A percentile compares a stretch with the other conserved stretches of the same genome.
These are phyloP conservation scores for Lasiurus borealis DNA, from an alignment of 2,113 vertebrate genomes.

Conservation along the genomic window DNA sequence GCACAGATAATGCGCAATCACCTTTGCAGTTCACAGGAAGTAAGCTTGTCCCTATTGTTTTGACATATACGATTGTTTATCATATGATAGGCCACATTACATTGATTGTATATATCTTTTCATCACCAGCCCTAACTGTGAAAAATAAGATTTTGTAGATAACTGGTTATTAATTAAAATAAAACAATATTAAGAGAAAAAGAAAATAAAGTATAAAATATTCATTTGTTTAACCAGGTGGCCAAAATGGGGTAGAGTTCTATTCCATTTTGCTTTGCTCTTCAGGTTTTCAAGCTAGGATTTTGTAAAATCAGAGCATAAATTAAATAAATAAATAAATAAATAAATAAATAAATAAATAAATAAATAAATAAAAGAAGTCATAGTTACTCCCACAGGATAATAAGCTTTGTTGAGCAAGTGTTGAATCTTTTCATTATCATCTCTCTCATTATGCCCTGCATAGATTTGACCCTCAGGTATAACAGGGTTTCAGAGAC, in stretches of 20 bases:
- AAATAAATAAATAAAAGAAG: background rate
- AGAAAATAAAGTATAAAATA: slow-evolving; percentile 3
- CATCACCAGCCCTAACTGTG: background rate
- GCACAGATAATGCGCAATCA: background rate
- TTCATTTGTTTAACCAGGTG: background rate
- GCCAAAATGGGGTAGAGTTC: background rate
- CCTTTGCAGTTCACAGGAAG: background rate
- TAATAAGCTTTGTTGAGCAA: background rate
- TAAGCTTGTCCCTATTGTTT: background rate
- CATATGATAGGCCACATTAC: background rate
- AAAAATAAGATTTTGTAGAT: background rate
- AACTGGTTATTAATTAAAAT: background rate
- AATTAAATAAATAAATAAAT: background rate
- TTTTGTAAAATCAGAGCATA: slow-evolving; percentile 17
- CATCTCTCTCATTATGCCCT: background rate
- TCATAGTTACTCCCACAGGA: background rate
- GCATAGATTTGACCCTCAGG: background rate
- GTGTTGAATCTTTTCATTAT: background rate
- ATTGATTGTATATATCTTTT: background rate
- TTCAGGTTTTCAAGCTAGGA: background rate
- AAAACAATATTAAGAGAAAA: background rate
- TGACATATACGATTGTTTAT: background rate
- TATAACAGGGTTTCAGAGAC: background rate
- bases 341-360: background rate
- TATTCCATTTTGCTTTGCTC: background rate